Conservation (phyloP, 1,140 invertebrate genomes). For the Periplaneta americana region DNA sequence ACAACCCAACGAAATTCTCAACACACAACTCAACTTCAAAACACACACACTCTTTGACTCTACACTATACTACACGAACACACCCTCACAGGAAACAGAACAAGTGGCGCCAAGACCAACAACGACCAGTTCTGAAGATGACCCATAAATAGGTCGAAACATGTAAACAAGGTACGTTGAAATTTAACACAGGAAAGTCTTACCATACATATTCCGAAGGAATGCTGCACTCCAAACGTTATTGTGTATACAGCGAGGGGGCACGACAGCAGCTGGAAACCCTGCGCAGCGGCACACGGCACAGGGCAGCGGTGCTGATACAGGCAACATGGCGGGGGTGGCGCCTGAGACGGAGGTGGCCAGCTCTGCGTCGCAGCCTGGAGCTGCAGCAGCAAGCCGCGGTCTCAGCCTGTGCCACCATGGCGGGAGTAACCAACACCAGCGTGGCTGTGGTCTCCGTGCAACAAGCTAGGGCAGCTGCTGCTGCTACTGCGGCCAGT, state of each 20-base stretch:
- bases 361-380: slow-evolving; percentile 44
- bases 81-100: no score
- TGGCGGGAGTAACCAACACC: not conserved
- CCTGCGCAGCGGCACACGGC: slow-evolving; percentile 66
- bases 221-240: not conserved
- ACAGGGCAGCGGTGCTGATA: slow-evolving; percentile 66
- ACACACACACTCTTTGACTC: no score
- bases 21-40: no score
- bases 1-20: no score
- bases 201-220: no score
- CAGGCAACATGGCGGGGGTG: slow-evolving; percentile 80
- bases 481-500: slow-evolving; percentile 28
- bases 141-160: no score
- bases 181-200: no score
- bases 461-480: slow-evolving; percentile 19
- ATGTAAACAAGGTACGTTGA: no score
- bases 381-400: slow-evolving; percentile 1
- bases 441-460: not conserved
- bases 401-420: not conserved
- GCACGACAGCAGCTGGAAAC: slow-evolving; percentile 84
- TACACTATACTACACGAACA: no score
- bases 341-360: slow-evolving; percentile 63
- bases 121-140: no score
- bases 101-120: no score
- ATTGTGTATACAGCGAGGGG: slow-evolving; percentile 62